Conservation (phyloP, 2,888 invertebrate genomes). For the Dexiosoma caninum region DNA sequence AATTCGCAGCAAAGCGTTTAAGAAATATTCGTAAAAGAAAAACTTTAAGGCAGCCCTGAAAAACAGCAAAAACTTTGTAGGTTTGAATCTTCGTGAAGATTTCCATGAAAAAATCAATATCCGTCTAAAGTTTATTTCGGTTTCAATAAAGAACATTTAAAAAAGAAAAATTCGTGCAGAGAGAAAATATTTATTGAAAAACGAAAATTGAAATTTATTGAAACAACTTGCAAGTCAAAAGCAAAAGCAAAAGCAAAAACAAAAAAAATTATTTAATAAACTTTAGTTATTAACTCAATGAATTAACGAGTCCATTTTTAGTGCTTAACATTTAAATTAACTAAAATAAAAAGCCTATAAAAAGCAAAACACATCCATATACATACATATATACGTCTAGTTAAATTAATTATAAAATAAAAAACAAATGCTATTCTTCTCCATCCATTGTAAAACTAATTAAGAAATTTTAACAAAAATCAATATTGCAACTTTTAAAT, state of each 20-base stretch:
- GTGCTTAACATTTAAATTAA: conserved; percentile 67
- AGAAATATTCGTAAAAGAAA: not conserved
- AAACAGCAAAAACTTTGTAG: conserved; percentile 30
- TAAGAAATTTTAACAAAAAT: conserved; percentile 40
- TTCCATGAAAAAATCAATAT: conserved; percentile 75
- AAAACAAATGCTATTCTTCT: conserved; percentile 66
- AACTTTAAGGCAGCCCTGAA: not conserved
- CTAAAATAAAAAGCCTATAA: conserved; percentile 50
- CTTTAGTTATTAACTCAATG: conserved; percentile 21
- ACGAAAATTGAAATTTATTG: conserved; percentile 6
- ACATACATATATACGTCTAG: conserved; percentile 26
- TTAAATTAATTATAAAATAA: conserved; percentile 47
- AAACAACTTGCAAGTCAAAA: conserved; percentile 18
- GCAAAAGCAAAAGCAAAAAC: conserved; percentile 43
- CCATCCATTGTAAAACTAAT: conserved; percentile 68
- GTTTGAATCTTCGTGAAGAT: conserved; percentile 39
- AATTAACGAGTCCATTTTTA: conserved; percentile 70
- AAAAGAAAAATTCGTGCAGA: conserved; percentile 27
- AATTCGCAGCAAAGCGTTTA: not conserved
- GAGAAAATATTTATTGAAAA: conserved; percentile 6
- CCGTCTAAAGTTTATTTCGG: conserved; percentile 78
- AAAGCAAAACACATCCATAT: no score
- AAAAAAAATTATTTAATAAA: conserved; percentile 29
- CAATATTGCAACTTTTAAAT: conserved; percentile 27
- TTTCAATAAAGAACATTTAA: conserved; percentile 64